Evolutionary conservation across 2,888 invertebrate species (phyloP).

Genomic region (Aporophyla lueneburgensis): DNA sequence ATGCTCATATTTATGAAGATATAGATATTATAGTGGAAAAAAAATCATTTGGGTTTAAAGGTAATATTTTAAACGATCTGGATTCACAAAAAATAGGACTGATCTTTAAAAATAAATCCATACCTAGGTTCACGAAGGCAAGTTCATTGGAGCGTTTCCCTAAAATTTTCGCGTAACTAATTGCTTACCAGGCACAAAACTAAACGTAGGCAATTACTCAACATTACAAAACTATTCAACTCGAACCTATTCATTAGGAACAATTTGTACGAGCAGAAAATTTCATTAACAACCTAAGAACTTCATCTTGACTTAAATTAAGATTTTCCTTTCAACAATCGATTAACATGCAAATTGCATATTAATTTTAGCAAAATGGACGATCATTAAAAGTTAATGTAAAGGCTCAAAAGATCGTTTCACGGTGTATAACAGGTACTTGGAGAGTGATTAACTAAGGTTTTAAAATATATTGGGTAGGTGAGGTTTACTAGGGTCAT

Average conservation of each 20-base stretch:
- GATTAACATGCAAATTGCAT: conserved; percentile 87
- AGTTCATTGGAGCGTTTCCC: conserved; percentile 11
- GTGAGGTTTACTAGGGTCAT: conserved; percentile 33
- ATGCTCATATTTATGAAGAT: background rate
- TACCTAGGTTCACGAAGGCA: background rate
- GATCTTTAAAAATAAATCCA: background rate
- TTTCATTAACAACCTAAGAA: conserved; percentile 78
- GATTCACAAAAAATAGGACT: background rate
- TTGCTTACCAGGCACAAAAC: conserved; percentile 53
- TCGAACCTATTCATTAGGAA: conserved; percentile 72
- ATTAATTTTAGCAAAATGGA: conserved; percentile 83
- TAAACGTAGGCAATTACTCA: conserved; percentile 59
- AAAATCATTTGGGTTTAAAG: background rate
- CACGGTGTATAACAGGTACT: conserved; percentile 74
- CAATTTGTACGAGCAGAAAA: conserved; percentile 76
- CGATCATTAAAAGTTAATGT: conserved; percentile 81
- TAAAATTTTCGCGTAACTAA: conserved; percentile 46
- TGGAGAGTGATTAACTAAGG: conserved; percentile 74
- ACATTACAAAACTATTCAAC: conserved; percentile 60
- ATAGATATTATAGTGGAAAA: no score
- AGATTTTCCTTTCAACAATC: conserved; percentile 81
- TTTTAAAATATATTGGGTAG: conserved; percentile 57
- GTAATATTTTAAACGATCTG: background rate
- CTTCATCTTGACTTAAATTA: conserved; percentile 84
- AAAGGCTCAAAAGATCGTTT: conserved; percentile 80